Evolutionary conservation across 2,888 invertebrate species (phyloP), one percentile per base, ranked within the genome.

Genomic region (Cheilosia impressa): DNA sequence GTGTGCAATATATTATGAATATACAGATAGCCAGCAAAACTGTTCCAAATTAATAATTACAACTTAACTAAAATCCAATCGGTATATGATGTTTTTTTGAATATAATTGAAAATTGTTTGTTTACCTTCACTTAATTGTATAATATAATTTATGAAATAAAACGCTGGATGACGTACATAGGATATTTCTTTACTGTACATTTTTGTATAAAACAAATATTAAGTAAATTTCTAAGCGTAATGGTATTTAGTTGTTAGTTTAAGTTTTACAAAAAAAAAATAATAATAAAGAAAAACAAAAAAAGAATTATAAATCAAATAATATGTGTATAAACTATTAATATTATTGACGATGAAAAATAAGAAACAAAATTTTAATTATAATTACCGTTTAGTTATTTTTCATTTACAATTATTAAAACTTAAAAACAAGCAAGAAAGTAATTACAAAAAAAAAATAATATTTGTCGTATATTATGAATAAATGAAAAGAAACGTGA

Each of bases 401-500:
- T 80, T 84, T 84, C 73, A 79, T 84, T 84, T 84, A 69, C 65
- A 71, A 65, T 53, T 55, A 76, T 71, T 73, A 78, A 72, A 55
- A 38, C 50, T 62, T 83, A 65, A 73, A 62, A 65, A 58, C 50
- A 45, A 58, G 58, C 22, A 6, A 52, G 57, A 69, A 63, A 27
- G 13, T 38, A 38, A 38, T 38, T 38, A 66, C 63, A 79, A 45
- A 68, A n/a, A n/a, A n/a, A 57, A 63, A 81, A 53, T 34, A 79
- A 87, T 87, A 77, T 77, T 87, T 87, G 87, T 87, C 87, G 87
- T 87, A 87, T 84, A 84, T 84, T 84, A 84, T 84, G 75, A 84
- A 84, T 84, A 84, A 84, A 84, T 75, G 84, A 84, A 84, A 75
- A 71, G 84, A 84, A 84, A 84, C 57, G 53, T 65, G 68, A 69